Evolutionary conservation across 2,113 vertebrate genomes (phyloP), one percentile per base, ranked within the genome.

Genomic region (Acanthisitta chloris): DNA sequence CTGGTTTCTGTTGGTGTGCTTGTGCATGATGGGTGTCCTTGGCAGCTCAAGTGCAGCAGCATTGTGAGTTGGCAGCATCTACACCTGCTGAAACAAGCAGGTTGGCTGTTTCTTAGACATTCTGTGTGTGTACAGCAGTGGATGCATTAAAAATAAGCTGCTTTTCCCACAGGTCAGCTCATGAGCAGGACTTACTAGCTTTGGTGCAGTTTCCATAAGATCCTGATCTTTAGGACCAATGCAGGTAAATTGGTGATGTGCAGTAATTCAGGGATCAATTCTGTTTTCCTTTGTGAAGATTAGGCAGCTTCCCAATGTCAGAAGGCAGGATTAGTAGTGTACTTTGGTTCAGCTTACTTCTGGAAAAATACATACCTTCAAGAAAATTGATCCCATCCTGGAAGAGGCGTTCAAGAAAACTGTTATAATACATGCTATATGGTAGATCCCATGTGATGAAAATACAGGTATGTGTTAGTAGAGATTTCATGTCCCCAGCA

Each of bases 11-110:
- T 81, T 43, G 3, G 7, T 36, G 31, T 38, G 40, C 36, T 64
- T 0, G 0, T 34, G 34, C 21, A 2, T 43, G 54, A 7, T 0
- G 8, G 28, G 9, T 58, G 33, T 86, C 65, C 61, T 40, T 77
- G 67, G 62, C 76, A 81, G 80, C 45, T 88, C 58, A 61, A 43
- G 34, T 72, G 83, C 36, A 42, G 86, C 57, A 49, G 12, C 8
- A 2, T 38, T 79, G 81, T 25, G 24, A 34, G 26, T 14, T 61
- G 55, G 17, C 38, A 54, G 40, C 45, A 25, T 43, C 46, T 65
- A 52, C 31, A 18, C 13, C 19, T 5, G 1, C 73, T 58, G 78
- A 81, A 78, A 57, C 17, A 65, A 43, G n/a, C 3, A 3, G 34
- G 55, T 23, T 8, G 13, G 33, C 64, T 67, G 16, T 43, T 85